Evolutionary conservation across 2,113 vertebrate genomes (phyloP).

Genomic region (Ariopsis seemanni): DNA sequence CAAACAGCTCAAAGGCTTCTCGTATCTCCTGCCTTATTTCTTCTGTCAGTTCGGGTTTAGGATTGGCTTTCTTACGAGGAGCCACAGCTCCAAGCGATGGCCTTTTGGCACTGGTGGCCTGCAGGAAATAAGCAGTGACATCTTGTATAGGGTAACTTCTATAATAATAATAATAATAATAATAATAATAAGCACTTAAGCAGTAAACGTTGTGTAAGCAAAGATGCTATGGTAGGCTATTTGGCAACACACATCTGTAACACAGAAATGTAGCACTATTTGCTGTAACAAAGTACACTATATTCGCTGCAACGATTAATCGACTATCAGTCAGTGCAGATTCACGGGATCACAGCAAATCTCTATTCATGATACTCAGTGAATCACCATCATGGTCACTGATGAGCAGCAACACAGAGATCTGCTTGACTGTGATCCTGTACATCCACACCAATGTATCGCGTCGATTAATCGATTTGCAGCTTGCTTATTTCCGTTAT

Average conservation of each 20-base stretch:
- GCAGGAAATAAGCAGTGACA: not conserved
- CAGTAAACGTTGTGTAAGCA: not conserved
- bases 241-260: not conserved
- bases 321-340: not conserved
- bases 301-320: not conserved
- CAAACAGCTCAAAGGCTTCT: conserved; percentile 92
- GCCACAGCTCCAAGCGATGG: conserved; percentile 69
- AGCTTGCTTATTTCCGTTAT: not conserved
- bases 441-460: not conserved
- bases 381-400: not conserved
- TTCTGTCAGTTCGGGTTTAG: conserved; percentile 85
- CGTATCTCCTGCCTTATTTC: conserved; percentile 87
- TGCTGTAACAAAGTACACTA: no score
- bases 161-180: not conserved
- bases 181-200: not conserved
- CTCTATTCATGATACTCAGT: not conserved
- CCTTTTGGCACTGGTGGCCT: conserved; percentile 81
- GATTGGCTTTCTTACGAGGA: conserved; percentile 75
- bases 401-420: not conserved
- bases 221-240: not conserved
- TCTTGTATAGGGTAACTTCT: not conserved
- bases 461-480: not conserved
- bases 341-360: not conserved
- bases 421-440: not conserved
- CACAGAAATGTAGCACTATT: not conserved